A percentile compares a stretch with the other conserved stretches of the same genome.
These are phyloP conservation scores for Actinernus sp. DNA, from an alignment of 92 coral and sea anemone genomes.

Conservation along the genomic window DNA sequence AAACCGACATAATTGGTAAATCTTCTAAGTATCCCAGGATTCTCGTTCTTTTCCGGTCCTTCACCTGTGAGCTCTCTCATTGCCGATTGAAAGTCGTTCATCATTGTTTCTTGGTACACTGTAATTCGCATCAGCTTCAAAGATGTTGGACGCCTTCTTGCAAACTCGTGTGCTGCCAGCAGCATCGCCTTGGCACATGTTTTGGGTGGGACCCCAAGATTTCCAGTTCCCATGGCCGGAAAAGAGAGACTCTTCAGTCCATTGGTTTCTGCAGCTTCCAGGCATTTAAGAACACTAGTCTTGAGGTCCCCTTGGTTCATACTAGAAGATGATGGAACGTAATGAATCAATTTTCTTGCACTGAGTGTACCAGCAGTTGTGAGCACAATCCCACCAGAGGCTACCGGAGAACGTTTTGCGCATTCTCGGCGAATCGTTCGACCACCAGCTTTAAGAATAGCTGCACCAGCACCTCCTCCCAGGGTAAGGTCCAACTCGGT, in stretches of 20 bases:
- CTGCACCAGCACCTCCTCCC: constrained; percentile 63
- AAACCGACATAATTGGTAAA: too few species aligned
- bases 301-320: not conserved
- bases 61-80: too few species aligned
- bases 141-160: too few species aligned
- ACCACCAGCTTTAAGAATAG: constrained; percentile 64
- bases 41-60: too few species aligned
- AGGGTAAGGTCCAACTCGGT: constrained; percentile 25
- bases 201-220: constrained; percentile 64
- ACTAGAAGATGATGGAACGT: not conserved
- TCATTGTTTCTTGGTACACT: too few species aligned
- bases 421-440: constrained; percentile 39
- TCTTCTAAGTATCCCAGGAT: too few species aligned
- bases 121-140: too few species aligned
- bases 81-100: too few species aligned
- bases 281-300: constrained; percentile 41
- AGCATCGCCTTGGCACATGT: too few species aligned
- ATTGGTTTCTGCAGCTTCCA: constrained; percentile 19
- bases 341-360: constrained; percentile 33
- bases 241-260: constrained; percentile 41
- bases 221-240: constrained; percentile 85
- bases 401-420: not conserved
- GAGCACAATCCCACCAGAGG: constrained; percentile 23
- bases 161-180: too few species aligned
- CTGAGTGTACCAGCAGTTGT: constrained; percentile 60